phyloP scores from a whole-genome alignment of 2,797 vertebrate species.

The Macrochelys suwanniensis region DNA sequence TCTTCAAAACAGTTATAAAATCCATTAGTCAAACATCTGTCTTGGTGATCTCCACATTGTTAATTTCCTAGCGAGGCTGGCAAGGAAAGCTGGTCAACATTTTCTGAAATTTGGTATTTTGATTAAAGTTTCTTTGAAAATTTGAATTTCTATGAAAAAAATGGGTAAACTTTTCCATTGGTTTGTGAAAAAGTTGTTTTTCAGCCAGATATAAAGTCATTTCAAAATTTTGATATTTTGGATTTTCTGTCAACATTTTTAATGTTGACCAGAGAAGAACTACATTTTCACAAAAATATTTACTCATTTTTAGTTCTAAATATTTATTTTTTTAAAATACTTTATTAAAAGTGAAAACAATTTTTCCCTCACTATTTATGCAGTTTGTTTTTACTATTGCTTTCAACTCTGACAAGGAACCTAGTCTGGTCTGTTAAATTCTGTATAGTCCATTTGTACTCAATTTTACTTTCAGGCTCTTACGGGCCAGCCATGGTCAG shows the following conservation, averaged over 20 bases:
- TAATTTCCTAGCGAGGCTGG: neutral
- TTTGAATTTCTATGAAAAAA: neutral
- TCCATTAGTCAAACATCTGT: neutral
- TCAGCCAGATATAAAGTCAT: neutral
- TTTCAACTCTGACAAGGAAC: neutral
- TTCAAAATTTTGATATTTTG: neutral
- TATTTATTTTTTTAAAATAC: neutral
- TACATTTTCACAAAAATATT: neutral
- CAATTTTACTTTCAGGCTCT: neutral
- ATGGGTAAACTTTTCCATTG: rapidly evolving
- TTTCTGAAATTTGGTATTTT: neutral
- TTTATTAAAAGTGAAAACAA: neutral
- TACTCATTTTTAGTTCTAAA: neutral
- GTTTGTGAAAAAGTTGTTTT: neutral
- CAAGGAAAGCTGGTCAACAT: neutral
- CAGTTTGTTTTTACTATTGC: neutral
- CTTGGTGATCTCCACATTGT: neutral
- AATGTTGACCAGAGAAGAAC: neutral
- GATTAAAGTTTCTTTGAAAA: neutral
- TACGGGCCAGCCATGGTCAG: neutral
- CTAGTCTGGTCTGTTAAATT: neutral
- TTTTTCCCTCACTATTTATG: neutral
- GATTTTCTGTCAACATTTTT: neutral
- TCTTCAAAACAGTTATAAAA: neutral
- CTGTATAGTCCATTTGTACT: neutral